A percentile compares a stretch with the other conserved stretches of the same genome.
Conservation (phyloP, 2,113 vertebrate species). For the Corythornis madagascariensis region DNA sequence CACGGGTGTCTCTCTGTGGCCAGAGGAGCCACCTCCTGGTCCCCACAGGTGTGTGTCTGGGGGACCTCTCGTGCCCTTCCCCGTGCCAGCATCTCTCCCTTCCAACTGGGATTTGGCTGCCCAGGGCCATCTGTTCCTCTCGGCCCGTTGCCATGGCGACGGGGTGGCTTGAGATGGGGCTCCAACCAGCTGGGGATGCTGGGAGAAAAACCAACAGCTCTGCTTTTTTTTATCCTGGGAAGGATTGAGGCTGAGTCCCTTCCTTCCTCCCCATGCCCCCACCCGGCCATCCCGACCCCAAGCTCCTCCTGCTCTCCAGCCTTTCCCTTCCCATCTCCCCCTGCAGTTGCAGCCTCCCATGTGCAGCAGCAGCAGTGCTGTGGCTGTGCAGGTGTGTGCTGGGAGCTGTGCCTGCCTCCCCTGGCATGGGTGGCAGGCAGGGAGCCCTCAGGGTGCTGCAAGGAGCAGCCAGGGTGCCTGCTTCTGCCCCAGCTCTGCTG, state of each 20-base stretch:
- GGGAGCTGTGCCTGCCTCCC: no score
- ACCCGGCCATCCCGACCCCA: neutral
- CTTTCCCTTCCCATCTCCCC: neutral
- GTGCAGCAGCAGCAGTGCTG: neutral
- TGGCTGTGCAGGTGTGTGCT: no score
- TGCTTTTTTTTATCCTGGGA: neutral
- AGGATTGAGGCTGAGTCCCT: neutral
- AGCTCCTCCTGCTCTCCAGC: neutral
- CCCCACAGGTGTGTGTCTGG: accelerated
- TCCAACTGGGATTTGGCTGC: constrained; percentile 66
- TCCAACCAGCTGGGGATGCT: constrained; percentile 55
- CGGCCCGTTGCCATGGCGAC: constrained; percentile 70
- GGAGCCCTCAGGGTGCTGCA: no score
- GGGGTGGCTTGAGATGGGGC: constrained; percentile 75
- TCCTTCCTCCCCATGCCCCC: neutral
- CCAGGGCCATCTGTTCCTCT: constrained; percentile 77
- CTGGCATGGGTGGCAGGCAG: no score
- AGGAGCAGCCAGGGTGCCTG: no score
- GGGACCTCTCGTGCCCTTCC: neutral
- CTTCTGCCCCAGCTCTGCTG: no score
- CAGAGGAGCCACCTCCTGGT: neutral
- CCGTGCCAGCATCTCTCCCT: neutral
- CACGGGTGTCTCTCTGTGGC: accelerated
- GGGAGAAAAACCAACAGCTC: constrained; percentile 44
- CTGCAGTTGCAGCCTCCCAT: neutral